Evolutionary conservation across 2,888 invertebrate species (phyloP).

Genomic region (Cristatella mucedo): DNA sequence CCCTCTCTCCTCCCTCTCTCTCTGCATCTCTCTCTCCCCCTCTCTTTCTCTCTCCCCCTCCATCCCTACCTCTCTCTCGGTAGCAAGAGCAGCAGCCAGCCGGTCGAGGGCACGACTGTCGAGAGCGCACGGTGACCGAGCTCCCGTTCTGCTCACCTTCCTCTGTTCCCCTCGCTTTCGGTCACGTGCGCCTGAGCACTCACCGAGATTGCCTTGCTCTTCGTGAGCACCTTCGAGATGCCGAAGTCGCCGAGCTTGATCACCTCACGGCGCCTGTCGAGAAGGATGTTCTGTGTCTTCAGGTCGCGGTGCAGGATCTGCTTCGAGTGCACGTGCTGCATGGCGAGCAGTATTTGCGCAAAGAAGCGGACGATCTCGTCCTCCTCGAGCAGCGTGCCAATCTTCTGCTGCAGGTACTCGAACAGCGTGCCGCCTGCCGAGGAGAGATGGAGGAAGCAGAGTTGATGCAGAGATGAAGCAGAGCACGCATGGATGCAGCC

Average conservation of each 20-base stretch:
- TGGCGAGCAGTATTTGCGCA: slow-evolving; percentile 56
- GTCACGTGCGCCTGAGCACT: no score
- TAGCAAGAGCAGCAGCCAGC: no score
- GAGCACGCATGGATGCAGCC: no score
- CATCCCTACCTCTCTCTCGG: no score
- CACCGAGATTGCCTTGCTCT: slow-evolving; percentile 41
- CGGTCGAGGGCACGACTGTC: no score
- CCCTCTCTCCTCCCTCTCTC: no score
- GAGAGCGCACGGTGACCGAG: no score
- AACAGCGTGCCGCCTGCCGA: slow-evolving; percentile 51
- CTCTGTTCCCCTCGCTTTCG: no score
- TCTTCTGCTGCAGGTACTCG: slow-evolving; percentile 48
- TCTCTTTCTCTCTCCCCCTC: no score
- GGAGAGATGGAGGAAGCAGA: slow-evolving; percentile 3
- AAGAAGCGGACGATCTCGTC: slow-evolving; percentile 54
- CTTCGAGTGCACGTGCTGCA: slow-evolving; percentile 61
- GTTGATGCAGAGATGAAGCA: no score
- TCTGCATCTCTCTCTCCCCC: no score
- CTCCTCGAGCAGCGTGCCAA: slow-evolving; percentile 46
- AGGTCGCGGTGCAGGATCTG: slow-evolving; percentile 66
- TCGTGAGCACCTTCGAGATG: slow-evolving; percentile 57
- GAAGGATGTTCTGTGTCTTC: slow-evolving; percentile 67
- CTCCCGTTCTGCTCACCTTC: no score
- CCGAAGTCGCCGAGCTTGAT: slow-evolving; percentile 73
- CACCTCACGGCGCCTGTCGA: slow-evolving; percentile 51